A percentile compares a stretch with the other conserved stretches of the same genome.
phyloP scores from a whole-genome alignment of 2,113 vertebrate species.

The Meriones unguiculatus region DNA sequence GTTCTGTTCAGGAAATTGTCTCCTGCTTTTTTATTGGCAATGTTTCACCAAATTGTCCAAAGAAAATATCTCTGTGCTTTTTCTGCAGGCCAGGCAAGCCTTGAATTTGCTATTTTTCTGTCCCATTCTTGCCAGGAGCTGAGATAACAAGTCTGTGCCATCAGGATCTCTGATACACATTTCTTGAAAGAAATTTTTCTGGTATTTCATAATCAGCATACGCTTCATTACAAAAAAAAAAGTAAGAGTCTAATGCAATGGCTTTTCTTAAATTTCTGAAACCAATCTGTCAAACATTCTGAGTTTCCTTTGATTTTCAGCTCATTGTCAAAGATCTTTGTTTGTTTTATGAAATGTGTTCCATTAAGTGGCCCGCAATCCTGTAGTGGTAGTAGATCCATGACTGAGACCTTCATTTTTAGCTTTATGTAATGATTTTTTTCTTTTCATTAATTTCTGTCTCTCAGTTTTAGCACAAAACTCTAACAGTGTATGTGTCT shows the following conservation, averaged over 20 bases:
- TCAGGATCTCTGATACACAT: not conserved
- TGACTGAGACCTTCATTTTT: not conserved
- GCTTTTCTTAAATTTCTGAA: not conserved
- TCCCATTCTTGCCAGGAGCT: not conserved
- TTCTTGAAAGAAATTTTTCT: not conserved
- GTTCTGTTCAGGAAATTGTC: too few species aligned
- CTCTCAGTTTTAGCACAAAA: not conserved
- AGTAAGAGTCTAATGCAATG: not conserved
- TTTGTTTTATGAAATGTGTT: not conserved
- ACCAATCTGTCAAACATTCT: not conserved
- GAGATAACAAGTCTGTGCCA: not conserved
- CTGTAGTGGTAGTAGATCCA: not conserved
- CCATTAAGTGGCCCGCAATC: not conserved
- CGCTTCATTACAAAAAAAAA: not conserved
- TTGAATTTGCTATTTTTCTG: not conserved
- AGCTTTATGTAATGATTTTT: not conserved
- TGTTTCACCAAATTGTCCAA: not conserved
- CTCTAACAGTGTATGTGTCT: not conserved
- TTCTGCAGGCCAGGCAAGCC: not conserved
- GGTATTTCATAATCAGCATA: not conserved
- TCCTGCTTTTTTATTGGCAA: not conserved
- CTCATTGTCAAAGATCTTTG: not conserved
- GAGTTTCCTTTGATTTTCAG: not conserved
- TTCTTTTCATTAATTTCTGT: not conserved
- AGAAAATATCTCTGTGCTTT: not conserved